These are phyloP conservation scores for Megalopta genalis DNA, from an alignment of 1,140 invertebrate species.

Conservation along the genomic window DNA sequence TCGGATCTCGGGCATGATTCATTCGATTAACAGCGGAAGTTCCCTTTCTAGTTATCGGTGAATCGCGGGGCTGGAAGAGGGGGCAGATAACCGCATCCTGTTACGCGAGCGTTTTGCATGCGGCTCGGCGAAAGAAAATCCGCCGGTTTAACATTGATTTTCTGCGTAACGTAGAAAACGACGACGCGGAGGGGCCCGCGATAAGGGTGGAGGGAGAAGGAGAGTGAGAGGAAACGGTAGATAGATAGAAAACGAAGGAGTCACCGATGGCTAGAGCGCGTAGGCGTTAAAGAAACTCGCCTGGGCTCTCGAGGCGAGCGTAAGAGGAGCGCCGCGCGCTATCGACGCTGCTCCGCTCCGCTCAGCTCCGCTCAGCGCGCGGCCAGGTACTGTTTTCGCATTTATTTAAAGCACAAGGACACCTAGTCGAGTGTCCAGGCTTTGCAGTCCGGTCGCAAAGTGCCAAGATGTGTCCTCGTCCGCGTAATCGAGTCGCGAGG, in stretches of 20 bases:
- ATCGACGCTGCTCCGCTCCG: too few species aligned
- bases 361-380: background rate
- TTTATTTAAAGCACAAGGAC: conserved; percentile 79
- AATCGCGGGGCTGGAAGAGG: background rate
- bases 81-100: conserved; percentile 37
- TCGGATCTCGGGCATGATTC: conserved; percentile 16
- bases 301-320: conserved; percentile 29
- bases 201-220: background rate
- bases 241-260: conserved; percentile 8
- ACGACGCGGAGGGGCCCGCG: background rate
- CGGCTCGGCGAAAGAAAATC: conserved; percentile 15
- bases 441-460: conserved; percentile 71
- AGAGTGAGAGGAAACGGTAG: conserved; percentile 19
- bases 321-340: conserved; percentile 51
- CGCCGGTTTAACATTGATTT: conserved; percentile 19
- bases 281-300: conserved; percentile 54
- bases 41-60: conserved; percentile 21
- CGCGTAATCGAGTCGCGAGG: conserved; percentile 65
- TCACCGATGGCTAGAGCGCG: conserved; percentile 33
- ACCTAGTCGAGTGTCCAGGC: conserved; percentile 72
- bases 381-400: conserved; percentile 71
- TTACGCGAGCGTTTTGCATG: conserved; percentile 27
- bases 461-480: conserved; percentile 75
- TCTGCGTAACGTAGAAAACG: conserved; percentile 19
- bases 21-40: conserved; percentile 37